Evolutionary conservation across 2,113 vertebrate species (phyloP).

Genomic region (Xenopus tropicalis): DNA sequence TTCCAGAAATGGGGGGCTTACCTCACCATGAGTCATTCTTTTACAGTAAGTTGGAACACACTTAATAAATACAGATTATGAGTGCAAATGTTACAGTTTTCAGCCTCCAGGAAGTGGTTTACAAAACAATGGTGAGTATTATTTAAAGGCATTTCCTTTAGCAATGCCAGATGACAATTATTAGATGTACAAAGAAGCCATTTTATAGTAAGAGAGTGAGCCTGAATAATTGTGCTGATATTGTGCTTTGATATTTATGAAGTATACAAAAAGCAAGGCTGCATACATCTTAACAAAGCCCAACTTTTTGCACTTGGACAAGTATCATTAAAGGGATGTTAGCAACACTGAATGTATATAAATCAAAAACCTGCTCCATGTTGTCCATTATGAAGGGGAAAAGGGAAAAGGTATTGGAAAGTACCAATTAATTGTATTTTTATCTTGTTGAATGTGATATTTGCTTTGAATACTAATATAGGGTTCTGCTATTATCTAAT

Average conservation of each 20-base stretch:
- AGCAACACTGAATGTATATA: no score
- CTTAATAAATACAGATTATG: neutral
- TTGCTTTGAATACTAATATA: no score
- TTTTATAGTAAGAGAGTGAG: neutral
- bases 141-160: neutral
- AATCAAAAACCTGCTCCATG: no score
- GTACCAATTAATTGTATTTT: no score
- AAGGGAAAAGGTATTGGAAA: no score
- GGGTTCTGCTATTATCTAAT: no score
- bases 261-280: no score
- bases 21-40: constrained; percentile 29
- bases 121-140: neutral
- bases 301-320: neutral
- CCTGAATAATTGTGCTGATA: neutral
- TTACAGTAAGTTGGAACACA: constrained; percentile 35
- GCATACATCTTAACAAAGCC: neutral
- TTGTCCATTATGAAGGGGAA: no score
- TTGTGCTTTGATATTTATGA: no score
- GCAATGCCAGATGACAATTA: neutral
- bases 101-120: constrained; percentile 2
- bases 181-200: neutral
- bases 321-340: no score
- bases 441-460: no score
- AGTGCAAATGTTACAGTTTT: neutral
- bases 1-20: constrained; percentile 7